Evolutionary conservation across 2,113 vertebrate species (phyloP).

Genomic region (Rhinopomastus cyanomelas): DNA sequence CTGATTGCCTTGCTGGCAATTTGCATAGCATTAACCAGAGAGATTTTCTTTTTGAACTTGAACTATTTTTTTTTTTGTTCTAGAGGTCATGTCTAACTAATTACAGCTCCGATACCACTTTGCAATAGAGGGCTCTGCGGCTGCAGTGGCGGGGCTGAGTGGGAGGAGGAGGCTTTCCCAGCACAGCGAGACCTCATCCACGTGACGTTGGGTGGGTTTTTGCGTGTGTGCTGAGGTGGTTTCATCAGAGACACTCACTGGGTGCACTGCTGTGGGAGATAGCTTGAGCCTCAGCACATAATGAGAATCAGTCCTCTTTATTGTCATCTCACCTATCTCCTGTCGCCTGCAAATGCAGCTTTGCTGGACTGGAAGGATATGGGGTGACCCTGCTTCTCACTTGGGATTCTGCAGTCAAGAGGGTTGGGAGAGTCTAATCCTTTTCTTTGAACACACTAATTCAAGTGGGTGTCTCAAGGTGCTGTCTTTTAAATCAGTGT

Average conservation of each 20-base stretch:
- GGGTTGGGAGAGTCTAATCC: background rate
- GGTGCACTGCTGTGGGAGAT: background rate
- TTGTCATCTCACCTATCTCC: background rate
- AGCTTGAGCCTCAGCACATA: background rate
- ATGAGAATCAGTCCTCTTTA: background rate
- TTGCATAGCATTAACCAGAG: constrained; percentile 82
- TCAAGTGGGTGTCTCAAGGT: background rate
- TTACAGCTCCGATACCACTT: constrained; percentile 53
- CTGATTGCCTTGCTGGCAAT: constrained; percentile 82
- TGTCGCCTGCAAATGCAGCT: background rate
- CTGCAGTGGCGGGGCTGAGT: constrained; percentile 9
- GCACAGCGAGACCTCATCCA: background rate
- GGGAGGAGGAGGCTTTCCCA: constrained; percentile 13
- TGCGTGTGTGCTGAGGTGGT: background rate
- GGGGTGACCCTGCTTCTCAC: rapidly evolving
- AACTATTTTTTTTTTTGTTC: constrained; percentile 42
- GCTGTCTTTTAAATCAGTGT: background rate
- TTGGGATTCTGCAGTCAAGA: background rate
- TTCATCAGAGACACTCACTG: background rate
- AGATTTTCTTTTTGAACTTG: constrained; percentile 71
- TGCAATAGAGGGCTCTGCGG: constrained; percentile 25
- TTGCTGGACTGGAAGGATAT: background rate
- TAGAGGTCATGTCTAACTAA: constrained; percentile 78
- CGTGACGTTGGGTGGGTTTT: background rate
- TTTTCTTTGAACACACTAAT: background rate